Evolutionary conservation across 2,113 vertebrate species (phyloP), one percentile per base, ranked within the genome.

Genomic region (Emberiza fucata): DNA sequence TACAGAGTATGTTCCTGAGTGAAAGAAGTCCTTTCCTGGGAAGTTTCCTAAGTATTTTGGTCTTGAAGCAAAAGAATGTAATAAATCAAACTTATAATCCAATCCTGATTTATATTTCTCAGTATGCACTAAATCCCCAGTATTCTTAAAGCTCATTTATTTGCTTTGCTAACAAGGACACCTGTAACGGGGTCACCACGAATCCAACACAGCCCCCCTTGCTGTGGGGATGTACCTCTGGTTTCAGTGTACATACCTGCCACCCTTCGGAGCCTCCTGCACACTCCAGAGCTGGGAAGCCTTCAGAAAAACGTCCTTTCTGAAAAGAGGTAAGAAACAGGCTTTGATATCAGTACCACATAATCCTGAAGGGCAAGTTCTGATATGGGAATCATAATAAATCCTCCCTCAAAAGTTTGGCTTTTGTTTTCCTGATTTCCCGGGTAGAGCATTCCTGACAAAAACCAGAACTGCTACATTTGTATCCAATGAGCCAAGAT

Each of bases 181-280:
- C 12, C 16, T 8, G 3, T 19, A 81, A 71, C 5, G 63, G 12
- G 51, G 25, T 44, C 35, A 35, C 22, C 45, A 63, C 0, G 0
- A 51, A 65, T 3, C 4, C 59, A 40, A 19, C 68, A 40, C 9
- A 81, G 37, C 2, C 14, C 4, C 7, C 12, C 8, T 4, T 69
- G 7, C 22, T 56, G 24, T 2, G 2, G 3, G 16, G 20, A 15
- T 6, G 8, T 40, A 57, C 11, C 23, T 50, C 28, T 53, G 7
- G 7, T 50, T 76, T 66, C 40, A 56, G 1, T 11, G 11, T n/a
- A 88, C 5, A 0, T 72, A 95, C 95, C 84, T 94, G 68, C 27
- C 11, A 2, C 56, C 35, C 40, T 78, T 47, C 4, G 0, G 56
- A 92, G 37, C n/a, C 57, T 92, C 48, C 53, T 7, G 3, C 14